phyloP scores from a whole-genome alignment of 2,113 vertebrate species.

The Boulengeromyrus knoepffleri region DNA sequence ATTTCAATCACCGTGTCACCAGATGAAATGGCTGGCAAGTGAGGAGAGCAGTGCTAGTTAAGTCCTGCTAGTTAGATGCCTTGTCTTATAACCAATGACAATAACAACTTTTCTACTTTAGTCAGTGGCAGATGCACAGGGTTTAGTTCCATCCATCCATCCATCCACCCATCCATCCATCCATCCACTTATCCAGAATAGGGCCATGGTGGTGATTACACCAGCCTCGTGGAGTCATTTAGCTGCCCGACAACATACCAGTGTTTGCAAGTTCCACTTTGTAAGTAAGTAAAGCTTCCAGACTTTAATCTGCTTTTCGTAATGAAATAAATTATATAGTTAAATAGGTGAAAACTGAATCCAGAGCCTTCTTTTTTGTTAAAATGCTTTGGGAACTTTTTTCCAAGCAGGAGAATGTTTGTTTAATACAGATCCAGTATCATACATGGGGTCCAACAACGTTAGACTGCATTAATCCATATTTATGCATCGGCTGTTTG shows the following conservation, averaged over 20 bases:
- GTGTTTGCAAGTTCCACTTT: not conserved
- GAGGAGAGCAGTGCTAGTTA: not conserved
- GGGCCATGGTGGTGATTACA: not conserved
- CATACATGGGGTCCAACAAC: not conserved
- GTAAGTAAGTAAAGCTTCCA: not conserved
- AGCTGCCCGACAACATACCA: not conserved
- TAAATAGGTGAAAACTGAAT: not conserved
- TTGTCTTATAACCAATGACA: not conserved
- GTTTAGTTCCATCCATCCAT: not conserved
- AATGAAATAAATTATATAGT: not conserved
- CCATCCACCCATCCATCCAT: not conserved
- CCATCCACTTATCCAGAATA: not conserved
- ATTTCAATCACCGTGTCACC: not conserved
- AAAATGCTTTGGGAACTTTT: not conserved
- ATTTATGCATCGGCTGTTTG: not conserved
- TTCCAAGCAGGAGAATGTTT: not conserved
- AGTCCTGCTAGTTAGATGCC: not conserved
- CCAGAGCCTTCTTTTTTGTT: not conserved
- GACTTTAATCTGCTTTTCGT: not conserved
- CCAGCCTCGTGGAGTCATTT: not conserved
- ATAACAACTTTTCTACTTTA: not conserved
- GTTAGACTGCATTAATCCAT: not conserved
- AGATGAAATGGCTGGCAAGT: not conserved
- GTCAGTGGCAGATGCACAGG: not conserved
- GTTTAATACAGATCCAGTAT: not conserved